Evolutionary conservation across 2,888 invertebrate genomes (phyloP), one percentile per base, ranked within the genome.

Genomic region (Chirona hameri): DNA sequence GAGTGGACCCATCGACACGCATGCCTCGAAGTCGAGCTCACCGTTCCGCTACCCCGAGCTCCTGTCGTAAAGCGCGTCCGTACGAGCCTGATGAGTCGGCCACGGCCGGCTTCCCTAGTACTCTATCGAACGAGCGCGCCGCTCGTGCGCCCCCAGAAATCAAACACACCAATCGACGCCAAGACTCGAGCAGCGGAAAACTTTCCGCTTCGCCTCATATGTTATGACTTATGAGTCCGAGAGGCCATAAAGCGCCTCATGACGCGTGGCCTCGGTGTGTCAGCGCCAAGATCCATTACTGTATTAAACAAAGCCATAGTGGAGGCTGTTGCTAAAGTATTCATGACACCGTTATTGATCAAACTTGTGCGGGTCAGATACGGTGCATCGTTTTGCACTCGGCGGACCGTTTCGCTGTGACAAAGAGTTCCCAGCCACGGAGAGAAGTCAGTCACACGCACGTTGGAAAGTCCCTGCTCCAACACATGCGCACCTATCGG

Each of bases 261-360:
- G 24, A 24, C 76, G 12, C 10, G 12, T 39, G 31, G 10, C 46
- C 39, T 2, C 39, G 24, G n/a, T 76, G 46, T 18, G 39, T 24
- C 76, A 24, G 76, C 76, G 4, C 24, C 46, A 31, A 24, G 39
- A 76, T 46, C 76, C 76, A 76, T 76, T 76, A 76, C 76, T 76
- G 76, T 76, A 76, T 76, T 76, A 76, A 76, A 46, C 76, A 76
- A 14, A 39, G 76, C 39, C 76, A 46, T 76, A 46, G 39, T 10
- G 9, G 39, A 1, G 76, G 3, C 76, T 24, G 76, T 46, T 76
- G 46, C 46, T 76, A 24, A 76, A 76, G 24, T 24, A 76, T 76
- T 76, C 76, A 76, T 24, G 76, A 18, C 52, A 2, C 15, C 14
- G 39, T 39, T 76, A 76, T 76, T 76, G 76, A 76, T 39, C 76